Evolutionary conservation across 2,797 vertebrate species (phyloP).

Genomic region (Tachyglossus aculeatus): DNA sequence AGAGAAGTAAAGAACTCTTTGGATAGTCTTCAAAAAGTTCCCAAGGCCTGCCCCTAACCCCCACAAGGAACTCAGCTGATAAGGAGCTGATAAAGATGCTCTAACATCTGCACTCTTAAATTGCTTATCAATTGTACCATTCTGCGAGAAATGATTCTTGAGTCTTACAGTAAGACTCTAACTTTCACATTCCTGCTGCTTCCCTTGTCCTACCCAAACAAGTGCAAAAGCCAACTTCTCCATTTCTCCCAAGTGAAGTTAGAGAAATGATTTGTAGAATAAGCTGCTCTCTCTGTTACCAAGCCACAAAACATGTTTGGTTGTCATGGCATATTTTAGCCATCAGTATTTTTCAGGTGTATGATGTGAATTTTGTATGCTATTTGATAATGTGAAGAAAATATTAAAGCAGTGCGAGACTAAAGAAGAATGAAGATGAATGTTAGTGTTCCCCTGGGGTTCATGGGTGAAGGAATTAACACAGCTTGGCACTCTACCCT

Average conservation of each 20-base stretch:
- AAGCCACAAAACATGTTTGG: background rate
- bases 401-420: conserved; percentile 73
- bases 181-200: background rate
- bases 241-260: conserved; percentile 41
- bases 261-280: background rate
- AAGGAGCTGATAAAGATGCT: background rate
- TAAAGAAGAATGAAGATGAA: conserved; percentile 76
- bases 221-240: conserved; percentile 38
- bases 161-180: too few relatives aligned
- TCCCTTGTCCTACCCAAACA: background rate
- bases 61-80: background rate
- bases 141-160: background rate
- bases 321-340: conserved; percentile 3
- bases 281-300: background rate
- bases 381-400: conserved; percentile 67
- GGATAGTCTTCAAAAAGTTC: conserved; percentile 40
- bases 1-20: background rate
- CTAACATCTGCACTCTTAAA: background rate
- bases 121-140: background rate
- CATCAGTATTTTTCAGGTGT: conserved; percentile 45
- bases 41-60: background rate
- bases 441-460: conserved; percentile 79
- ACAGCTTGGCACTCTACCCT: conserved; percentile 81
- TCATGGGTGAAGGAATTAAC: conserved; percentile 86
- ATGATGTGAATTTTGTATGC: conserved; percentile 60